phyloP scores from a whole-genome alignment of 1,140 invertebrate species.

The Euwallacea fornicatus region DNA sequence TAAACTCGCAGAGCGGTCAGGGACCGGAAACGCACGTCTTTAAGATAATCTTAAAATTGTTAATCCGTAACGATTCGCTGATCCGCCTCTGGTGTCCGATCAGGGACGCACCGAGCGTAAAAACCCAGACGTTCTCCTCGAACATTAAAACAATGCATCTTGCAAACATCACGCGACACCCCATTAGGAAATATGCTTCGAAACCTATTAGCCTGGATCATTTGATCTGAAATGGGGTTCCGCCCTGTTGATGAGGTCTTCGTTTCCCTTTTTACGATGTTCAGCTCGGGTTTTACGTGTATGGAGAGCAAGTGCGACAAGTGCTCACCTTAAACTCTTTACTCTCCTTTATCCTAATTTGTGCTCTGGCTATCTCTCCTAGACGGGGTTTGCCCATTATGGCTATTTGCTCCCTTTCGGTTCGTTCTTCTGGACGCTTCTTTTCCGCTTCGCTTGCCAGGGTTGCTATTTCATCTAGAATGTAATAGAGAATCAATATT shows the following conservation, averaged over 20 bases:
- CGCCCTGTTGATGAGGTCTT: background rate
- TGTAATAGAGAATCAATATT: background rate
- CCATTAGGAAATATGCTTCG: background rate
- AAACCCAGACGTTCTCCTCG: no score
- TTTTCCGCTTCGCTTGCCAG: conserved; percentile 63
- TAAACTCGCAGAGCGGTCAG: no score
- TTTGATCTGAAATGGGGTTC: background rate
- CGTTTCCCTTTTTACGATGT: background rate
- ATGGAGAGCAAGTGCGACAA: no score
- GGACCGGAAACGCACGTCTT: no score
- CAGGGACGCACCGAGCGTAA: no score
- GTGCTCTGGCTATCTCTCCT: conserved; percentile 80
- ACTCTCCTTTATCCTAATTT: conserved; percentile 93
- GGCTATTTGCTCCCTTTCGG: conserved; percentile 85
- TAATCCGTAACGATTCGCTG: no score
- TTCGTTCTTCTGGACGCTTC: conserved; percentile 63
- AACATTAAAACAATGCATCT: no score
- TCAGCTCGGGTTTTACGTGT: no score
- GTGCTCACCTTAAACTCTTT: conserved; percentile 92
- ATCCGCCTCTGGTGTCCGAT: no score
- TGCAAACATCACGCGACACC: no score
- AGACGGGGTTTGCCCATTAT: conserved; percentile 87
- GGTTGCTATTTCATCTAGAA: conserved; percentile 60
- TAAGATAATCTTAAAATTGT: no score
- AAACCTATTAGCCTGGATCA: conserved; percentile 4